A percentile compares a stretch with the other conserved stretches of the same genome.
phyloP scores from a whole-genome alignment of 1,140 invertebrate genomes.

The Diachasma alloeum region DNA sequence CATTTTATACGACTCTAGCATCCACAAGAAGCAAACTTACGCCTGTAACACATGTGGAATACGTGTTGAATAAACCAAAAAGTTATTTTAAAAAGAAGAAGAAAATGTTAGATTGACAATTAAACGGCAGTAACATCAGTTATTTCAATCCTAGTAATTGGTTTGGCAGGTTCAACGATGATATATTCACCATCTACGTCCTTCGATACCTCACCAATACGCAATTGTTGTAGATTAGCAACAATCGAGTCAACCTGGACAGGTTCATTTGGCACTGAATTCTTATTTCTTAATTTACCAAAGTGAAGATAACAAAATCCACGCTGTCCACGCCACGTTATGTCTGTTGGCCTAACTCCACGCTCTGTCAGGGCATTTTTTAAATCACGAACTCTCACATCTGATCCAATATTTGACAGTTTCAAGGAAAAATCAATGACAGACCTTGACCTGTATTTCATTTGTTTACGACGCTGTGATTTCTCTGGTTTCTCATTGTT shows the following conservation, averaged over 20 bases:
- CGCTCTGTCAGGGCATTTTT: slow-evolving; percentile 71
- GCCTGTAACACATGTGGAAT: neutral
- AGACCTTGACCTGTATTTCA: slow-evolving; percentile 32
- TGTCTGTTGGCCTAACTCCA: slow-evolving; percentile 72
- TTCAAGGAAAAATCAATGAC: slow-evolving; percentile 68
- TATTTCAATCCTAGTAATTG: slow-evolving; percentile 64
- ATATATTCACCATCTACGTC: slow-evolving; percentile 44
- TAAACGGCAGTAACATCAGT: slow-evolving; percentile 63
- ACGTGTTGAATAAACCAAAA: neutral
- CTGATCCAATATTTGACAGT: slow-evolving; percentile 71
- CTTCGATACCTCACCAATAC: slow-evolving; percentile 49
- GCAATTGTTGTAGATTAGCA: slow-evolving; percentile 65
- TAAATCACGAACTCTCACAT: slow-evolving; percentile 71
- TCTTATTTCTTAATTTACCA: slow-evolving; percentile 65
- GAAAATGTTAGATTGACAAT: slow-evolving; percentile 24
- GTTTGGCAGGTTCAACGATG: slow-evolving; percentile 62
- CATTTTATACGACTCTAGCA: neutral
- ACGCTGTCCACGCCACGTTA: slow-evolving; percentile 72
- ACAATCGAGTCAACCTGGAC: slow-evolving; percentile 67
- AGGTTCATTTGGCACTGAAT: slow-evolving; percentile 50
- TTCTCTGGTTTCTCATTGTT: slow-evolving; percentile 37
- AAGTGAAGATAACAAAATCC: slow-evolving; percentile 75
- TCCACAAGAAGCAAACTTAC: neutral
- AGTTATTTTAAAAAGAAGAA: slow-evolving; percentile 13
- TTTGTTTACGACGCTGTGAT: slow-evolving; percentile 24